A percentile compares a stretch with the other conserved stretches of the same genome.
These are phyloP conservation scores for Microtus richardsoni DNA, from an alignment of 2,113 vertebrate species.

Conservation along the genomic window DNA sequence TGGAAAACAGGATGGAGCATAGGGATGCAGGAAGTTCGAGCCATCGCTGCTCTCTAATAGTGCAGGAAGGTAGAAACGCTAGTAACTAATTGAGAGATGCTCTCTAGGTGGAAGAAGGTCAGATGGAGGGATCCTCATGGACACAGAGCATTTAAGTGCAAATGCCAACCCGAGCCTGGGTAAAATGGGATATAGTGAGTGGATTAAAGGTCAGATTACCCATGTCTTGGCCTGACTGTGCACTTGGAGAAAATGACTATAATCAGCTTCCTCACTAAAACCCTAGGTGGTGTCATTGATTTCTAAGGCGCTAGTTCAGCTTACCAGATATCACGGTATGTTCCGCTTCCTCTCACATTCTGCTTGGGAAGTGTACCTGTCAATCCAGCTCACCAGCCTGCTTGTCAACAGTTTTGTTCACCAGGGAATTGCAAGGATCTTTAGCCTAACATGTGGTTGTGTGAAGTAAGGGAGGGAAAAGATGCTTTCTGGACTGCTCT, in stretches of 20 bases:
- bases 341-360: slow-evolving; percentile 10
- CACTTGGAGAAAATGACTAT: neutral
- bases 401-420: neutral
- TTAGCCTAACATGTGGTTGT: slow-evolving; percentile 20
- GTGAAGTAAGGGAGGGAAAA: neutral
- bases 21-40: neutral
- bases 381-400: slow-evolving; percentile 37
- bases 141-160: neutral
- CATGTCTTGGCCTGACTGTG: neutral
- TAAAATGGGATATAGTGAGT: neutral
- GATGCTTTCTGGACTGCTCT: neutral
- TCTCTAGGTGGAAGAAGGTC: neutral
- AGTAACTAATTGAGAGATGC: neutral
- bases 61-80: neutral
- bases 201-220: neutral
- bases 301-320: slow-evolving; percentile 51
- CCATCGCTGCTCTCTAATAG: too few species aligned
- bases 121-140: neutral
- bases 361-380: slow-evolving; percentile 36
- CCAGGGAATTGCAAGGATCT: slow-evolving; percentile 36
- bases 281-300: neutral
- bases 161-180: neutral
- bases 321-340: slow-evolving; percentile 49
- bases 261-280: neutral
- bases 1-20: neutral